A percentile compares a stretch with the other conserved stretches of the same genome.
Evolutionary conservation across 2,797 vertebrate genomes (phyloP).

Genomic region (Momotus momota): DNA sequence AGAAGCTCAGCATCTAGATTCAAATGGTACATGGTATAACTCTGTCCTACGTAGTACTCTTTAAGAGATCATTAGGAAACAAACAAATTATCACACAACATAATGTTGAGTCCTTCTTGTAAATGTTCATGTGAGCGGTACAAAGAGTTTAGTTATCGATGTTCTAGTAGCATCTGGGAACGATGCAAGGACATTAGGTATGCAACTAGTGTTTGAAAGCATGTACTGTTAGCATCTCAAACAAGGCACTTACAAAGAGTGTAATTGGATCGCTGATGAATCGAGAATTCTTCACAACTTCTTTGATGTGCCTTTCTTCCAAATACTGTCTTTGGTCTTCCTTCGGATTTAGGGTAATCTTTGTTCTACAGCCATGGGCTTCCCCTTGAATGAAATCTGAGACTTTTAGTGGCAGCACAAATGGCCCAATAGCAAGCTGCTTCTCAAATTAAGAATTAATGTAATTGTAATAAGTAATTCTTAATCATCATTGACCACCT

Average conservation of each 20-base stretch:
- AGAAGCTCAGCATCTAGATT: background rate
- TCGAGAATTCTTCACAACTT: constrained; percentile 87
- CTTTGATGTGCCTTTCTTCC: constrained; percentile 85
- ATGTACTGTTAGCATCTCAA: constrained; percentile 57
- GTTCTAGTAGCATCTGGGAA: background rate
- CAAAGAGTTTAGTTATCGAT: background rate
- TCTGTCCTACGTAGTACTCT: background rate
- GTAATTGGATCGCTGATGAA: constrained; percentile 89
- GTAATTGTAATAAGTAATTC: background rate
- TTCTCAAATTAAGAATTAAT: background rate
- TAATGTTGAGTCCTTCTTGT: background rate
- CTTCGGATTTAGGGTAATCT: constrained; percentile 83
- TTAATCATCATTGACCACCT: background rate
- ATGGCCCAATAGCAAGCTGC: background rate
- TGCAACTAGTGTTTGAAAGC: constrained; percentile 43
- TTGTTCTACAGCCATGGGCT: constrained; percentile 79
- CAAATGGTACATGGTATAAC: rapidly evolving
- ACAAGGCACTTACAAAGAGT: constrained; percentile 80
- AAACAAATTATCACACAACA: background rate
- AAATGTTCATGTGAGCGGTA: background rate
- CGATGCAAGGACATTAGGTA: constrained; percentile 37
- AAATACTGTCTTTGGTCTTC: constrained; percentile 84
- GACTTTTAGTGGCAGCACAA: background rate
- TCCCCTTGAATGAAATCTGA: constrained; percentile 55
- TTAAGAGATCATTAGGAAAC: background rate